Evolutionary conservation across 2,797 vertebrate species (phyloP).

Genomic region (Tiaroga cobitis): DNA sequence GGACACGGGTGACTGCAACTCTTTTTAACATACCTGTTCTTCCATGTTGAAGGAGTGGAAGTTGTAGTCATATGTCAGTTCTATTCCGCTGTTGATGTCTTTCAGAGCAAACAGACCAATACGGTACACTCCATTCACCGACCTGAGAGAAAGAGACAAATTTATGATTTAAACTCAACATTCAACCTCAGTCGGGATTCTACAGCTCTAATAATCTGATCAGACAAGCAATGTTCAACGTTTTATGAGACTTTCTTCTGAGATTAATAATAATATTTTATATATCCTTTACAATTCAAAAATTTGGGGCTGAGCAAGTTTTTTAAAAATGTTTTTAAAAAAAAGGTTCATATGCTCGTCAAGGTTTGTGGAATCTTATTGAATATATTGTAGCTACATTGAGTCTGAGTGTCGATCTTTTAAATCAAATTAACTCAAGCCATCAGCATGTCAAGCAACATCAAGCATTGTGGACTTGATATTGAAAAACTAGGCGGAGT

Average conservation of each 20-base stretch:
- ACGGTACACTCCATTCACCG: constrained; percentile 95
- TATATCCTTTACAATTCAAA: neutral
- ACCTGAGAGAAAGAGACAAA: constrained; percentile 76
- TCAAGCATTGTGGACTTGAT: neutral
- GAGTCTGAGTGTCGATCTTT: neutral
- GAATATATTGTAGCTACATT: too few species aligned
- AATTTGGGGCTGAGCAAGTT: neutral
- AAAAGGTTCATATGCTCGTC: neutral
- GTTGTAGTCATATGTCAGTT: constrained; percentile 98
- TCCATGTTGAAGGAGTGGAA: constrained; percentile 98
- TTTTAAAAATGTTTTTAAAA: neutral
- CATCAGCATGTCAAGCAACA: neutral
- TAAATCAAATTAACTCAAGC: neutral
- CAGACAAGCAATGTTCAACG: neutral
- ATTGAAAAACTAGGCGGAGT: constrained; percentile 1
- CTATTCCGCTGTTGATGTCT: constrained; percentile 90
- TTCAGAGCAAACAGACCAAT: constrained; percentile 95
- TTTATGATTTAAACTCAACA: neutral
- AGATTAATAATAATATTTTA: neutral
- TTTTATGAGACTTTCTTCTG: neutral
- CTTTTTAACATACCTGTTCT: constrained; percentile 84
- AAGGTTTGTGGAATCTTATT: neutral
- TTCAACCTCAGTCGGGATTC: neutral
- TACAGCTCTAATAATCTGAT: neutral
- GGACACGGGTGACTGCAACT: neutral